Evolutionary conservation across 53 echinoderm and acorn worm species (phyloP), one percentile per base, ranked within the genome.

Genomic region (Apostichopus leukothele): DNA sequence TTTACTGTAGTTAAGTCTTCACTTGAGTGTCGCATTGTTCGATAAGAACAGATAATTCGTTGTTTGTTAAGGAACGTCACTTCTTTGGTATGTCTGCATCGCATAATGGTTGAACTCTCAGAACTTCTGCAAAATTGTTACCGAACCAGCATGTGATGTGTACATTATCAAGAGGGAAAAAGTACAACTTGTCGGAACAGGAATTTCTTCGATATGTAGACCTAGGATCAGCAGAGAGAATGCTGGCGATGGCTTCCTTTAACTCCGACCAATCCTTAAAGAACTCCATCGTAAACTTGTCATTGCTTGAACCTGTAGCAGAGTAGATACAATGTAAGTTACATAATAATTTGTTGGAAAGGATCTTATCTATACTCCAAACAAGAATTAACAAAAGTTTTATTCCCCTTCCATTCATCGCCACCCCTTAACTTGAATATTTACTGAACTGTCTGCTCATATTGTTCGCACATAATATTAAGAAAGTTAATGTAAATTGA

Each of bases 71-170:
- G 3, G 3, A 39, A 39, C 3, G 0, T 39, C 39, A 63, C 21
- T 91, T 86, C 27, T 54, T 61, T 6, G 89, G 89, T 18, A 92
- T 67, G 12, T 71, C 86, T 16, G 95, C 95, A 20, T 71, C 59
- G 51, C 89, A 39, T 5, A 95, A 52, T 1, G 93, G 95, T 74
- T 97, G 94, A 52, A 97, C 78, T 51, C 90, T 86, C 16, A 97
- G 75, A 13, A 97, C 95, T 77, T 97, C 97, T 0, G 89, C 97
- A 83, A 95, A 91, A 13, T 90, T 85, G 4, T 78, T 74, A 16
- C 90, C 83, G 84, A 97, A 97, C 97, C 95, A 97, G 53, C 91
- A 89, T 3, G 97, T 97, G 1, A 97, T 75, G 60, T 97, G 97
- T 7, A 92, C 83, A 10, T 89, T 91, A 73, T 97, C 97, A 5